Base-by-base conservation (phyloP, 2,888 invertebrate genomes). In the Dicycla oo region DNA sequence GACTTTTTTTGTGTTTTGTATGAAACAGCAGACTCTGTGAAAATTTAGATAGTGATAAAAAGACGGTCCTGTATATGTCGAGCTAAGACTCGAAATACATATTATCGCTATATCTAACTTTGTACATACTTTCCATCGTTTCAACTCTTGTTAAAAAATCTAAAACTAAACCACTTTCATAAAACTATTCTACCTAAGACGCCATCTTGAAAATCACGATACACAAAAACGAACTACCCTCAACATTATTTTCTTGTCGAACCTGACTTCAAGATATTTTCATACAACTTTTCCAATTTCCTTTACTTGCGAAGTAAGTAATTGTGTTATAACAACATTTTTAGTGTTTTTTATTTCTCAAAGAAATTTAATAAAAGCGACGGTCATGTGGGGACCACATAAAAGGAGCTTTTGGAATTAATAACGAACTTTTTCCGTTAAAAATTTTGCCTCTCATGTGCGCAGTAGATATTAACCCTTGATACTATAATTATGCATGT, bases 361-460 rank as follows among this genome's bases (percentile, higher is more conserved):
- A 86, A 86, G 87, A 86, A 86, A 86, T 86, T 85, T 86, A 86
- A 86, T 86, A 85, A 75, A 78, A 83, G 65, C 80, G 72, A 68
- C 86, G 75, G 78, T 83, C 85, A 85, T 86, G 75, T 87, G 87
- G 81, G 81, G 81, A 82, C 81, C 69, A 76, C 78, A 77, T 86
- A 86, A 86, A 86, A 85, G 77, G 76, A 75, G n/a, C 80, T 75
- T 81, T 71, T 30, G 66, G 79, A 82, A 86, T 86, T 86, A 86
- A 86, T 86, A 86, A 82, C 47, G 11, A 86, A 86, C 75, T 86
- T 86, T 85, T 77, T 75, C 80, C 81, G 81, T 86, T 83, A 77
- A 83, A 86, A 86, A 75, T 69, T 77, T 78, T 64, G 64, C 79
- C 26, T 73, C 74, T 43, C 26, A 49, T 64, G 49, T 60, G 62